Percentiles rank a stretch among this genome's conserved stretches.
Evolutionary conservation across 2,113 vertebrate genomes (phyloP).

Genomic region (Perca fluviatilis): DNA sequence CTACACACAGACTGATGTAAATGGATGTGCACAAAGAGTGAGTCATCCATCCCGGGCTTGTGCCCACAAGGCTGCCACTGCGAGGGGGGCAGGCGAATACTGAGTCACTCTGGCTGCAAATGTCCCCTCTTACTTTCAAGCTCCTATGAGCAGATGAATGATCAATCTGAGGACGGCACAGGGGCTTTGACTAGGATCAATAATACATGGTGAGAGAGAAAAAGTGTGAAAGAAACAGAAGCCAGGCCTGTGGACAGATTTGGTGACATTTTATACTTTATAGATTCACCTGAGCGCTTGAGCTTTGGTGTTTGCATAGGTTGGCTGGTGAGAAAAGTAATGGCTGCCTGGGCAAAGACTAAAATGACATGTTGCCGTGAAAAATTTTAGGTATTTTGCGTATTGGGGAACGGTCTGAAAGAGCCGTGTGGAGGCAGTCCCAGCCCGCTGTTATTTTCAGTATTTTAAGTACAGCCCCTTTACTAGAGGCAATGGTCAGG

Average conservation of each 20-base stretch:
- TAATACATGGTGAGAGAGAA: background rate
- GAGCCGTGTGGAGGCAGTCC: no score
- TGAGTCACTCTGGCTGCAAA: slow-evolving; percentile 42
- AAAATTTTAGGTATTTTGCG: no score
- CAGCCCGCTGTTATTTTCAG: no score
- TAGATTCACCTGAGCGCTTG: background rate
- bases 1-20: slow-evolving; percentile 42
- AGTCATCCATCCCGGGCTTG: slow-evolving; percentile 48
- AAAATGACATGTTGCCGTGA: no score
- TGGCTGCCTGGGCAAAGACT: no score
- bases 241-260: slow-evolving; percentile 13
- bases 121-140: slow-evolving; percentile 47
- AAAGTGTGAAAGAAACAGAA: slow-evolving; percentile 4
- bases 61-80: slow-evolving; percentile 45
- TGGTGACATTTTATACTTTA: background rate
- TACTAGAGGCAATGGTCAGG: background rate
- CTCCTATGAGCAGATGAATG: slow-evolving; percentile 59
- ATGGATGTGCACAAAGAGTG: slow-evolving; percentile 25
- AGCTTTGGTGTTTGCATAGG: background rate
- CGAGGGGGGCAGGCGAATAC: slow-evolving; percentile 42
- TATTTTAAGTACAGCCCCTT: no score
- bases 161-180: slow-evolving; percentile 49
- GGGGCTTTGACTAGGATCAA: slow-evolving; percentile 9
- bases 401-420: no score
- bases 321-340: background rate